A percentile compares a stretch with the other conserved stretches of the same genome.
These are phyloP conservation scores for Ctenochaetus hawaiiensis DNA, from an alignment of 2,797 vertebrate species.

Conservation along the genomic window DNA sequence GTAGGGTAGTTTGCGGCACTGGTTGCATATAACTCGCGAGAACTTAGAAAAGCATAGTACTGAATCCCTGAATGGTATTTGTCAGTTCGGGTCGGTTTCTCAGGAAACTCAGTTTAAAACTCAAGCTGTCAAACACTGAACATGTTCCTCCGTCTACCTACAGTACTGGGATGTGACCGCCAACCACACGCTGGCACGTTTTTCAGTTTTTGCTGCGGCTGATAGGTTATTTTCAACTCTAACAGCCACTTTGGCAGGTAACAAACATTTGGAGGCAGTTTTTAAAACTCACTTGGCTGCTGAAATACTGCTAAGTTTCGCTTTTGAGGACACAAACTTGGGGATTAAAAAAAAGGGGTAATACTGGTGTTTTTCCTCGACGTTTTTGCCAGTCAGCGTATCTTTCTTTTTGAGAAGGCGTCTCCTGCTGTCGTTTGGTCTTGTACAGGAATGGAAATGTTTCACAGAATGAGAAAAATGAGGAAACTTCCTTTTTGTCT, in stretches of 20 bases:
- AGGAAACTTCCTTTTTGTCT: conserved; percentile 28
- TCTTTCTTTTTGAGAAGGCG: too few relatives aligned
- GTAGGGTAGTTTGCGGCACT: conserved; percentile 80
- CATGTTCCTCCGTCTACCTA: background rate
- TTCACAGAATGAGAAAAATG: background rate
- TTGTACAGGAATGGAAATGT: background rate
- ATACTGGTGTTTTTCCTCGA: conserved; percentile 40
- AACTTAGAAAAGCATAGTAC: conserved; percentile 88
- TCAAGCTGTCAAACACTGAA: conserved; percentile 29
- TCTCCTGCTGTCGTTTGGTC: background rate
- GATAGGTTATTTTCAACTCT: background rate
- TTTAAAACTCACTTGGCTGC: conserved; percentile 34
- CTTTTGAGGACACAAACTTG: conserved; percentile 22
- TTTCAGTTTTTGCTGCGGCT: conserved; percentile 30
- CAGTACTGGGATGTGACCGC: conserved; percentile 16
- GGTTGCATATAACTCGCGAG: conserved; percentile 87
- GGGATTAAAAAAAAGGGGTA: conserved; percentile 1
- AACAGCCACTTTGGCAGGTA: conserved; percentile 55
- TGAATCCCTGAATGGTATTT: conserved; percentile 88
- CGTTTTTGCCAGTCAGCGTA: background rate
- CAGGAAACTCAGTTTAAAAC: conserved; percentile 50
- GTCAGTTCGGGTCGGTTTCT: conserved; percentile 70
- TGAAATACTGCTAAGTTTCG: conserved; percentile 44
- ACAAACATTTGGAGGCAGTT: conserved; percentile 32
- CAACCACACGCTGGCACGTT: conserved; percentile 26